These are phyloP conservation scores for Crocidura indochinensis DNA, from an alignment of 2,797 vertebrate species.

Conservation along the genomic window DNA sequence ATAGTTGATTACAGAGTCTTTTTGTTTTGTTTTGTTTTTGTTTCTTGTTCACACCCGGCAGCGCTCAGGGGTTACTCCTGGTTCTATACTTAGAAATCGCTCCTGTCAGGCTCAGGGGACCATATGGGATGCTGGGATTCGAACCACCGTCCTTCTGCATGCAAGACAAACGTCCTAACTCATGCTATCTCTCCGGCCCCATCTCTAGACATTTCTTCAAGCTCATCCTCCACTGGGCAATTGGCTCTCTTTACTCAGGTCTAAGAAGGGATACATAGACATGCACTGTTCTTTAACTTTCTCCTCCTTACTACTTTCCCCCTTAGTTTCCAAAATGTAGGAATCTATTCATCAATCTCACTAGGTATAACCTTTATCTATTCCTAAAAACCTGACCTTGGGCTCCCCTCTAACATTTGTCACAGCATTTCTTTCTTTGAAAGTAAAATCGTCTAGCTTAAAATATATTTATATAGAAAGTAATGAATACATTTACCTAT, in stretches of 20 bases:
- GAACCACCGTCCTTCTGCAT: too few species aligned
- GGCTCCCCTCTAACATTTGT: neutral
- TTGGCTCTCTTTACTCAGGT: neutral
- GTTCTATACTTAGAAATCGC: too few species aligned
- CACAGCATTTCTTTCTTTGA: neutral
- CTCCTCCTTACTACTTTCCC: neutral
- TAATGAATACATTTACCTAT: slow-evolving; percentile 14
- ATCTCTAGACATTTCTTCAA: neutral
- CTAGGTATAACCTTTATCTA: neutral
- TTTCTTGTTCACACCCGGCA: too few species aligned
- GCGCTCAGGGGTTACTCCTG: too few species aligned
- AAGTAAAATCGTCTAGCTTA: slow-evolving; percentile 1
- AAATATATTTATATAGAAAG: neutral
- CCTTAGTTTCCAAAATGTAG: neutral
- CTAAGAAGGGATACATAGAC: neutral
- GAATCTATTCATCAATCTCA: neutral
- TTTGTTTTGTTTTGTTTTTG: too few species aligned
- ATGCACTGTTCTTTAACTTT: neutral
- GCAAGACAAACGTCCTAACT: neutral
- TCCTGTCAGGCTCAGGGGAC: too few species aligned
- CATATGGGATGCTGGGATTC: too few species aligned
- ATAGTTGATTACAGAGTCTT: neutral
- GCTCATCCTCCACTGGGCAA: neutral
- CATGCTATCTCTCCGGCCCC: neutral
- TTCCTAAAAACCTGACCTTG: neutral